These are phyloP conservation scores for Dermochelys coriacea DNA, from an alignment of 2,797 vertebrate genomes.

Conservation along the genomic window DNA sequence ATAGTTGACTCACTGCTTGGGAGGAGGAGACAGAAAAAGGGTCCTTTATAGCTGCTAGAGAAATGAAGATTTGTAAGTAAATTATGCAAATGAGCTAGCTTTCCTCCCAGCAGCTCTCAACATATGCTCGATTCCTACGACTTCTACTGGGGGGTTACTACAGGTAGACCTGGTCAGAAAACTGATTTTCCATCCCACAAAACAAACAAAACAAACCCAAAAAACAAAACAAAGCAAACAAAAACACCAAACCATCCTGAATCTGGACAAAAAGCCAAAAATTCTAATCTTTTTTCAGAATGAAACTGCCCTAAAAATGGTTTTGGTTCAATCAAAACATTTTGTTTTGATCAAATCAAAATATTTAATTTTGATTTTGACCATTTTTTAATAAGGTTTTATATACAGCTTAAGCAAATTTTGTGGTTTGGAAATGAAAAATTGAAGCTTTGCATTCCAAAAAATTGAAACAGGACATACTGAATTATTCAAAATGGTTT, in stretches of 20 bases:
- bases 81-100: not conserved
- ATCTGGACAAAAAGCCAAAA: not conserved
- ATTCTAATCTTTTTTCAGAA: not conserved
- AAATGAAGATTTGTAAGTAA: slow-evolving; percentile 4
- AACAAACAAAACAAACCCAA: too few species aligned
- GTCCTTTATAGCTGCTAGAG: not conserved
- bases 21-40: not conserved
- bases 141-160: not conserved
- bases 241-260: not conserved
- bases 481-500: not conserved
- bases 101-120: not conserved
- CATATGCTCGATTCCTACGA: not conserved
- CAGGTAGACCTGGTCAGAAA: not conserved
- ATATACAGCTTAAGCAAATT: not conserved
- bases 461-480: not conserved
- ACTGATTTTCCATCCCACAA: not conserved
- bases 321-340: not conserved
- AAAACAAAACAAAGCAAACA: too few species aligned
- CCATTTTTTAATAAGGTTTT: not conserved
- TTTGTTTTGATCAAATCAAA: not conserved
- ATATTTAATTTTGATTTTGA: not conserved
- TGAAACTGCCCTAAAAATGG: not conserved
- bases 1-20: not conserved
- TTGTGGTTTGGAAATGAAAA: not conserved
- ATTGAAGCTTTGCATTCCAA: not conserved